These are phyloP conservation scores for Erpornis zantholeuca DNA, from an alignment of 2,113 vertebrate genomes.

Conservation along the genomic window DNA sequence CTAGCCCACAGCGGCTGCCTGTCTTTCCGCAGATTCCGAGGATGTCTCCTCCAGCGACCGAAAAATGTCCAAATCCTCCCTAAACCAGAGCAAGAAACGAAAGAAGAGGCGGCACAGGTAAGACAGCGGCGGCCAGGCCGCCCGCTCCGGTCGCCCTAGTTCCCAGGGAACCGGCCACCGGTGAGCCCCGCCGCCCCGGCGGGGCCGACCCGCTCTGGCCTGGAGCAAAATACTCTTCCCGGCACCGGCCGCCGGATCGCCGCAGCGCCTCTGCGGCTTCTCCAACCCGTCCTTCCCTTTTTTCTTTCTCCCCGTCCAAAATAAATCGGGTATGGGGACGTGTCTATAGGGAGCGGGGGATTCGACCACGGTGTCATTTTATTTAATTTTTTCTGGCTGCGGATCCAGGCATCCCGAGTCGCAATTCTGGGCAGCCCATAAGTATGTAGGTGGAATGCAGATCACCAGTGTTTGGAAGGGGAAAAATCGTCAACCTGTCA, in stretches of 20 bases:
- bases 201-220: not conserved
- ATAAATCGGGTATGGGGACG: not conserved
- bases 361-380: not conserved
- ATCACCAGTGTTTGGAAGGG: not conserved
- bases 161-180: not conserved
- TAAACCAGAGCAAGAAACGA: constrained; percentile 95
- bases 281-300: not conserved
- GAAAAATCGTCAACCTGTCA: not conserved
- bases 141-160: not conserved
- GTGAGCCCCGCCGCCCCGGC: not conserved
- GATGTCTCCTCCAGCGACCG: constrained; percentile 95
- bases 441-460: not conserved
- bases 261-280: not conserved
- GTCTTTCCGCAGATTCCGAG: constrained; percentile 85
- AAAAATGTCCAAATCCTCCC: constrained; percentile 89
- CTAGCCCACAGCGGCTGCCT: constrained; percentile 14
- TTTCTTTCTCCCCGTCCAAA: not conserved
- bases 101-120: constrained; percentile 98
- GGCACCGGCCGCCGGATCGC: not conserved
- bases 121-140: not conserved
- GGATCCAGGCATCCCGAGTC: not conserved
- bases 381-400: not conserved
- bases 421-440: not conserved
- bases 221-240: not conserved
- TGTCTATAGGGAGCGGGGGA: not conserved